Percentiles rank a stretch among this genome's conserved stretches.
Evolutionary conservation across 2,888 invertebrate genomes (phyloP).

Genomic region (Stenchaetothrips biformis): DNA sequence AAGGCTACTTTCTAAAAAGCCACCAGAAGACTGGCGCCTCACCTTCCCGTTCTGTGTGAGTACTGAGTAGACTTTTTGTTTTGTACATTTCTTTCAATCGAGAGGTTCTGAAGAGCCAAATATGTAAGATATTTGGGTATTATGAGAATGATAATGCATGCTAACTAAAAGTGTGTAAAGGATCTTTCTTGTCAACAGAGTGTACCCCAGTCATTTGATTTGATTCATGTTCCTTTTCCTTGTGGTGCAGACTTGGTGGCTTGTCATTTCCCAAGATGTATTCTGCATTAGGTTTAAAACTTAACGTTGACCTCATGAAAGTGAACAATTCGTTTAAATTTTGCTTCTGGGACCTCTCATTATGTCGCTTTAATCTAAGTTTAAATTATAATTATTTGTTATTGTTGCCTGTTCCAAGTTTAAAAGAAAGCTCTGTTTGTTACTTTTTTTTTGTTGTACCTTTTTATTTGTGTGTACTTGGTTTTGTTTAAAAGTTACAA

Average conservation of each 20-base stretch:
- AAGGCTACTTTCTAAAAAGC: neutral
- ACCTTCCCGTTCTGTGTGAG: neutral
- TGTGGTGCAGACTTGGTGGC: no score
- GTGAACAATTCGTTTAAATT: neutral
- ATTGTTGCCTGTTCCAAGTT: neutral
- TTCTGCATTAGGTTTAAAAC: no score
- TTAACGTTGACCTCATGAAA: neutral
- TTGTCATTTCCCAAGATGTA: no score
- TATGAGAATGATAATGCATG: neutral
- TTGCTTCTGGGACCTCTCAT: neutral
- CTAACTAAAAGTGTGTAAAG: neutral
- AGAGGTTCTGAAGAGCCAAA: neutral
- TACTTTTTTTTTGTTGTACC: neutral
- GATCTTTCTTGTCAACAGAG: neutral
- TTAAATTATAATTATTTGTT: neutral
- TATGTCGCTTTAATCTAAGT: neutral
- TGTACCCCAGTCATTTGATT: neutral
- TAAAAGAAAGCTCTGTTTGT: neutral
- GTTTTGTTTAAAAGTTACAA: neutral
- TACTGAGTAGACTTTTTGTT: neutral
- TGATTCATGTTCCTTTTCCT: neutral
- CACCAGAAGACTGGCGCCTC: constrained; percentile 17
- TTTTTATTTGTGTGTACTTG: neutral
- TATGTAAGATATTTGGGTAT: neutral
- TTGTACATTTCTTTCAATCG: neutral